Base-by-base conservation (phyloP, 2,797 vertebrate genomes). In the Glyptemys insculpta region DNA sequence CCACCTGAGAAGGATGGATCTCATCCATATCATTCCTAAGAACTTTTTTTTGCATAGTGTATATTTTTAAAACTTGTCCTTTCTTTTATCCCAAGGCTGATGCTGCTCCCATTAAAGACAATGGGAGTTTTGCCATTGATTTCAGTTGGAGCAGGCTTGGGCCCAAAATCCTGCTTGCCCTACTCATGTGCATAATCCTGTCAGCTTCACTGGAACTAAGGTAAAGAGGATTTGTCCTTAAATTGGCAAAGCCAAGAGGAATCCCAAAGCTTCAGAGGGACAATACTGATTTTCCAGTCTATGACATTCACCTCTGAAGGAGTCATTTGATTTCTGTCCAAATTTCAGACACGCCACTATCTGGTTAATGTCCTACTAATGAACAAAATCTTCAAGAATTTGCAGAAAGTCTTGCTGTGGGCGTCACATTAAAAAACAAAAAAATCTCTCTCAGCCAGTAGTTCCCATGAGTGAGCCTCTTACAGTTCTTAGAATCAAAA, bases 181-280 rank as follows among this genome's bases (percentile, higher is more conserved):
- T 68, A 79, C 44, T 76, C 88, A 89, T 10, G 9, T 72, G 88
- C 95, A 72, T 23, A 79, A 3, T 4, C 88, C 88, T 80, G 79
- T 57, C 90, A 87, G 81, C 19, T 76, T 72, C 53, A 76, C 0
- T 0, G 49, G 79, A 81, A 4, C 23, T 57, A 62, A 21, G 23
- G n/a, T 54, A 57, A 50, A 83, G 80, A 89, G 57, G 79, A 86
- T 91, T 91, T 65, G 12, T 86, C 47, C 37, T 68, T 87, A 82
- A 59, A 83, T n/a, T 57, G 86, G 52, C 82, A 96, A 93, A 82
- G 10, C 10, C 57, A 78, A 92, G 92, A 21, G 90, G 16, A 92
- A 49, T 82, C 3, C 78, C 87, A 65, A 10, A 91, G 52, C 18
- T 8, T 92, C 54, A 65, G 87, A 91, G 65, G 47, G 23, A 72